phyloP scores from a whole-genome alignment of 1,140 invertebrate species.

The Amyelois transitella region DNA sequence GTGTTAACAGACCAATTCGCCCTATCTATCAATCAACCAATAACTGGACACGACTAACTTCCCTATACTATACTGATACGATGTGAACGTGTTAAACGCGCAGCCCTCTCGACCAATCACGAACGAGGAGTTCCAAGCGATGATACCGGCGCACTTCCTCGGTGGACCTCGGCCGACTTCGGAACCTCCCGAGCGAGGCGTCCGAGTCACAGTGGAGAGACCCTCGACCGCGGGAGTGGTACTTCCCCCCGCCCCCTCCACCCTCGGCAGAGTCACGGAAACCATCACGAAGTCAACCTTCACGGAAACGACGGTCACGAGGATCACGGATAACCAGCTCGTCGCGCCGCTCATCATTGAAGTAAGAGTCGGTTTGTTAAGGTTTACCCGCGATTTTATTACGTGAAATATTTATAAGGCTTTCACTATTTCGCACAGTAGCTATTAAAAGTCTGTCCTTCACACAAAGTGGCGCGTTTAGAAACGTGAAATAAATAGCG shows the following conservation, averaged over 20 bases:
- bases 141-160: conserved; percentile 93
- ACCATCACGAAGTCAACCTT: conserved; percentile 95
- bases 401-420: not conserved
- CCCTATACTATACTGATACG: conserved; percentile 24
- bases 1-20: not conserved
- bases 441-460: too few relatives aligned
- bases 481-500: too few relatives aligned
- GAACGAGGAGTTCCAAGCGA: conserved; percentile 94
- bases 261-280: conserved; percentile 90
- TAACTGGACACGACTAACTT: conserved; percentile 4
- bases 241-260: conserved; percentile 87
- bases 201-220: conserved; percentile 75
- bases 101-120: conserved; percentile 87
- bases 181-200: conserved; percentile 41
- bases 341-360: conserved; percentile 88
- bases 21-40: not conserved
- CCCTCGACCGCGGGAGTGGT: conserved; percentile 71
- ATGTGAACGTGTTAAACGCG: conserved; percentile 68
- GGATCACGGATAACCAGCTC: conserved; percentile 93
- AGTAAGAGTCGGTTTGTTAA: conserved; percentile 74
- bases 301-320: conserved; percentile 94
- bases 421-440: not conserved
- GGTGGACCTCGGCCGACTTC: conserved; percentile 55
- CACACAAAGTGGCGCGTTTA: too few relatives aligned
- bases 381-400: not conserved